A percentile compares a stretch with the other conserved stretches of the same genome.
Conservation (phyloP, 2,797 vertebrate species). For the Galaxias olidus region DNA sequence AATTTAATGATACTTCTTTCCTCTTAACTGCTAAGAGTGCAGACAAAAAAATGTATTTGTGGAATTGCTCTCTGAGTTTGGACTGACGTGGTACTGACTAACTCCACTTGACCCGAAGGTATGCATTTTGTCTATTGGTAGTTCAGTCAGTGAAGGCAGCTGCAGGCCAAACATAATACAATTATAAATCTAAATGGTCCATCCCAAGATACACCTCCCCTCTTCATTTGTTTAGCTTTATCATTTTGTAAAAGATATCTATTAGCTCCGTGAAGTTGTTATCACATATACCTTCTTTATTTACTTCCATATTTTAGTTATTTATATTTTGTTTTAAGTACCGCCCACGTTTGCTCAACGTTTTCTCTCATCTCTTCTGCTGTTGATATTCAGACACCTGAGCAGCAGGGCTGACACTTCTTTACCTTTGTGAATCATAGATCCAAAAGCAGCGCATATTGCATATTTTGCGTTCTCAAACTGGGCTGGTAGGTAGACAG, state of each 20-base stretch:
- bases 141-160: neutral
- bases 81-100: neutral
- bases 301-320: slow-evolving; percentile 74
- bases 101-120: neutral
- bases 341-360: slow-evolving; percentile 76
- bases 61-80: slow-evolving; percentile 24
- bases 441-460: slow-evolving; percentile 63
- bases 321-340: slow-evolving; percentile 78
- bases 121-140: neutral
- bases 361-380: slow-evolving; percentile 58
- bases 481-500: slow-evolving; percentile 55
- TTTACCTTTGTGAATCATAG: slow-evolving; percentile 74
- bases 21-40: slow-evolving; percentile 2
- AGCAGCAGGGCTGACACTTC: slow-evolving; percentile 69
- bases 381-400: slow-evolving; percentile 65
- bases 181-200: neutral
- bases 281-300: slow-evolving; percentile 64
- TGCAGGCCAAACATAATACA: neutral
- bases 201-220: slow-evolving; percentile 54
- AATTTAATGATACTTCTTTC: slow-evolving; percentile 9
- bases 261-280: slow-evolving; percentile 55
- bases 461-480: slow-evolving; percentile 69
- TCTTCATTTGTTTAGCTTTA: slow-evolving; percentile 51
- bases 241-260: slow-evolving; percentile 58
- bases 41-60: slow-evolving; percentile 21